Evolutionary conservation across 2,888 invertebrate species (phyloP).

Genomic region (Carabus problematicus): DNA sequence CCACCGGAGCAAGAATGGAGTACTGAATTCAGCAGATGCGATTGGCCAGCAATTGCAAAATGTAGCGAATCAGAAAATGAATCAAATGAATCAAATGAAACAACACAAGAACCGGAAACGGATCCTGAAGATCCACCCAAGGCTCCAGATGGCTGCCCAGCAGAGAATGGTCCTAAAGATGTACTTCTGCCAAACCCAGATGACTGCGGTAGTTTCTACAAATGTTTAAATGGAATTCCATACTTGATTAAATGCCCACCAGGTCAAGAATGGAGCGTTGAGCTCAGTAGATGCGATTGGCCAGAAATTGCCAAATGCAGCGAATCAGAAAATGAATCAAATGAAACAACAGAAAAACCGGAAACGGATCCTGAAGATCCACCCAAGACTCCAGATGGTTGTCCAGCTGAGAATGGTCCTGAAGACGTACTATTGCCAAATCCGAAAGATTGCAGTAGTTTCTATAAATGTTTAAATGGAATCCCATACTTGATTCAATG

Average conservation of each 20-base stretch:
- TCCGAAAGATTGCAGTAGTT: slow-evolving; percentile 32
- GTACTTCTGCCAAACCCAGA: slow-evolving; percentile 35
- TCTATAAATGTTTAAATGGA: slow-evolving; percentile 32
- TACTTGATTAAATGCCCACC: slow-evolving; percentile 22
- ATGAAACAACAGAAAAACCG: background rate
- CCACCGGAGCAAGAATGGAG: slow-evolving; percentile 38
- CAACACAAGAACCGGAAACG: background rate
- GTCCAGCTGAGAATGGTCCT: slow-evolving; percentile 31
- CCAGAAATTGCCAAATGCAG: slow-evolving; percentile 27
- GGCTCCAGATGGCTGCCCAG: slow-evolving; percentile 24
- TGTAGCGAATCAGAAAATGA: slow-evolving; percentile 15
- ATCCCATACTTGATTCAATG: slow-evolving; percentile 14
- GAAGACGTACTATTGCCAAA: slow-evolving; percentile 35
- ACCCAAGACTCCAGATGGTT: slow-evolving; percentile 4
- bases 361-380: slow-evolving; percentile 4
- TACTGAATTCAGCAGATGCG: slow-evolving; percentile 29
- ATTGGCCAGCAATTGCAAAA: slow-evolving; percentile 39
- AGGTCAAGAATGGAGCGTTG: slow-evolving; percentile 21
- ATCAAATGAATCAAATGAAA: slow-evolving; percentile 5
- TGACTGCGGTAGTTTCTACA: slow-evolving; percentile 36
- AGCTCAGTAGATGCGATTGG: slow-evolving; percentile 19
- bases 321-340: background rate
- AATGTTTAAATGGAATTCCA: slow-evolving; percentile 23
- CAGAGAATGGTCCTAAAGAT: slow-evolving; percentile 29
- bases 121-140: slow-evolving; percentile 4